These are phyloP conservation scores for Tretioscincus oriximinensis DNA, from an alignment of 2,113 vertebrate species.

Conservation along the genomic window DNA sequence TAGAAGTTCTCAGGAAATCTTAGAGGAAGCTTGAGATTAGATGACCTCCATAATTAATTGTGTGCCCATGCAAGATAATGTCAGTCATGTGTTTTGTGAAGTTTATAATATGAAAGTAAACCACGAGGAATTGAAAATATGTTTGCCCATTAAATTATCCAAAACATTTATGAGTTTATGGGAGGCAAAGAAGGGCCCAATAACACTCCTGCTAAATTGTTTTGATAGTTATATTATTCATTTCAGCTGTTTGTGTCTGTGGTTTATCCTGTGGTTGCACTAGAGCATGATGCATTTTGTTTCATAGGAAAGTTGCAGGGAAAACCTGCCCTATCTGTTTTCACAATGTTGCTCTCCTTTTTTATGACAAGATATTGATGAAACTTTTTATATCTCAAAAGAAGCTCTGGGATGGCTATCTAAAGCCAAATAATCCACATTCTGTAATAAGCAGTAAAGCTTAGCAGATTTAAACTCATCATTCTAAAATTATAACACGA, in stretches of 20 bases:
- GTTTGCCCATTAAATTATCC: slow-evolving; percentile 19
- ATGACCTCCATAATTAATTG: too few relatives aligned
- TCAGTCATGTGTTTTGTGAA: neutral
- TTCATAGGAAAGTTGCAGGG: slow-evolving; percentile 27
- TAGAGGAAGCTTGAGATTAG: too few relatives aligned
- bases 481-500: neutral
- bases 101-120: neutral
- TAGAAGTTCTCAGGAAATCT: too few relatives aligned
- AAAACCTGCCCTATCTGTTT: slow-evolving; percentile 23
- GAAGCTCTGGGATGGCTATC: neutral
- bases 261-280: slow-evolving; percentile 55
- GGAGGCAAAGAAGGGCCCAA: slow-evolving; percentile 30
- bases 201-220: slow-evolving; percentile 44
- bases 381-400: neutral
- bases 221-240: slow-evolving; percentile 43
- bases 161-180: neutral
- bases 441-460: neutral
- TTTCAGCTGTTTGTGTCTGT: slow-evolving; percentile 40
- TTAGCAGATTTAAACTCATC: neutral
- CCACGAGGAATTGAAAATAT: neutral
- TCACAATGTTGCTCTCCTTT: rapidly evolving
- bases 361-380: neutral
- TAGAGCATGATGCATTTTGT: slow-evolving; percentile 38
- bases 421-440: neutral
- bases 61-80: neutral